phyloP scores from a whole-genome alignment of 2,888 invertebrate species.

The Troides oblongomaculatus region DNA sequence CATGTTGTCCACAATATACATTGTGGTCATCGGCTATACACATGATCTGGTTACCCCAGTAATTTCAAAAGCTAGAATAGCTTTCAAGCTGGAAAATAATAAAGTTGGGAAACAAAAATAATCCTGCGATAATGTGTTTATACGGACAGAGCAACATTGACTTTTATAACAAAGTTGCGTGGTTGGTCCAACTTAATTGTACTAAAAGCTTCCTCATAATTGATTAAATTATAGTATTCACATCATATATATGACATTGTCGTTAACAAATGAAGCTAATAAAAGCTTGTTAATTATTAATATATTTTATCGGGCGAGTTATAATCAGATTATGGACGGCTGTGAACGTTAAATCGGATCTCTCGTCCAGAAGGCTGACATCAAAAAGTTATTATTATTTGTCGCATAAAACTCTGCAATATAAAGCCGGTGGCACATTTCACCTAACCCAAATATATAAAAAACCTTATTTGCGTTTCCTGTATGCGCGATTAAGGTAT shows the following conservation, averaged over 20 bases:
- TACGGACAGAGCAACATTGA: too few relatives aligned
- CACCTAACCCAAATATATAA: constrained; percentile 36
- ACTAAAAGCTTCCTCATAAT: not conserved
- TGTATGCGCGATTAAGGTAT: not conserved
- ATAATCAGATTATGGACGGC: constrained; percentile 5
- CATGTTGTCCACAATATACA: too few relatives aligned
- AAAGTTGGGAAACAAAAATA: too few relatives aligned
- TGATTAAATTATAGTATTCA: not conserved
- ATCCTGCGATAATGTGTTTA: too few relatives aligned
- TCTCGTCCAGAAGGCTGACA: constrained; percentile 39
- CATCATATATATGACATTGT: not conserved
- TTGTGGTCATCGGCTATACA: too few relatives aligned
- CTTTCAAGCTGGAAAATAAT: too few relatives aligned
- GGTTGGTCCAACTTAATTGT: not conserved
- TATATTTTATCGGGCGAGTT: constrained; percentile 4
- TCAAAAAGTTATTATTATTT: constrained; percentile 66
- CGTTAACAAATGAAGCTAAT: constrained; percentile 2
- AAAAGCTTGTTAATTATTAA: constrained; percentile 1
- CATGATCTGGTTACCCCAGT: too few relatives aligned
- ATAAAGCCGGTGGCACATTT: constrained; percentile 54
- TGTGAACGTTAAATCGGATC: constrained; percentile 42
- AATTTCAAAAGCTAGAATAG: too few relatives aligned
- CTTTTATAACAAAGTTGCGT: not conserved
- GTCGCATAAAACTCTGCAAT: constrained; percentile 55
- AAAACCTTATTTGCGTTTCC: not conserved